A percentile compares a stretch with the other conserved stretches of the same genome.
Evolutionary conservation across 92 coral and sea anemone species (phyloP).

Genomic region (Nematostella vectensis): DNA sequence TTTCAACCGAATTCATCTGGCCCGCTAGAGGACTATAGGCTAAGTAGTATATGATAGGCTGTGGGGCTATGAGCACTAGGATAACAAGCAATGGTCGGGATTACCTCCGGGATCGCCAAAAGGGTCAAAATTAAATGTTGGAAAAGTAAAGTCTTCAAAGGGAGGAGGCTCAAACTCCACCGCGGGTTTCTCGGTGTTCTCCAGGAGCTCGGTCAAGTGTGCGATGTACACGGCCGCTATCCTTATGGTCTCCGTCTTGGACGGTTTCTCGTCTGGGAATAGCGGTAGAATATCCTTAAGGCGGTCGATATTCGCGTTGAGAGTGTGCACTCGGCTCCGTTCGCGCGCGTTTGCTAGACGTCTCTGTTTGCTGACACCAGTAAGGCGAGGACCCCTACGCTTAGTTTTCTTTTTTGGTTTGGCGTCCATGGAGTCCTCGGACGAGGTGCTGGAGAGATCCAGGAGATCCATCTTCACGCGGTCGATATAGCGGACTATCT

Average conservation of each 20-base stretch:
- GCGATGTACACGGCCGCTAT: conserved; percentile 48
- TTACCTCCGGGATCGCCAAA: conserved; percentile 47
- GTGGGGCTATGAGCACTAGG: neutral
- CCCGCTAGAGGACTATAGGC: too few species aligned
- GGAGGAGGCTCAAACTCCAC: conserved; percentile 17
- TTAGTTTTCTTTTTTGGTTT: conserved; percentile 23
- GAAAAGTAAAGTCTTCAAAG: conserved; percentile 40
- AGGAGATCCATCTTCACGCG: neutral
- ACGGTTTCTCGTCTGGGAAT: conserved; percentile 54
- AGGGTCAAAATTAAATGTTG: conserved; percentile 44
- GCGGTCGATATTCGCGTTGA: conserved; percentile 51
- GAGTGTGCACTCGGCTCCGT: conserved; percentile 37
- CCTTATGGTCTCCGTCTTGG: conserved; percentile 55
- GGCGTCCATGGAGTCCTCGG: conserved; percentile 1
- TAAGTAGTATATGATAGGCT: too few species aligned
- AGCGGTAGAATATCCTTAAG: conserved; percentile 43
- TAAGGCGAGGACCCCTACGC: conserved; percentile 41
- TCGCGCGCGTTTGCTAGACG: conserved; percentile 64
- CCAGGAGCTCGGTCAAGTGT: conserved; percentile 43
- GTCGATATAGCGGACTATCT: too few species aligned
- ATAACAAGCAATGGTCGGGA: conserved; percentile 1
- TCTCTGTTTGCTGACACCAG: conserved; percentile 65
- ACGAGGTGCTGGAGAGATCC: conserved; percentile 2
- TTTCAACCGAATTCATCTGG: too few species aligned
- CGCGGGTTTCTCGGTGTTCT: conserved; percentile 4